phyloP scores from a whole-genome alignment of 2,113 vertebrate genomes.

The Grantiella picta region DNA sequence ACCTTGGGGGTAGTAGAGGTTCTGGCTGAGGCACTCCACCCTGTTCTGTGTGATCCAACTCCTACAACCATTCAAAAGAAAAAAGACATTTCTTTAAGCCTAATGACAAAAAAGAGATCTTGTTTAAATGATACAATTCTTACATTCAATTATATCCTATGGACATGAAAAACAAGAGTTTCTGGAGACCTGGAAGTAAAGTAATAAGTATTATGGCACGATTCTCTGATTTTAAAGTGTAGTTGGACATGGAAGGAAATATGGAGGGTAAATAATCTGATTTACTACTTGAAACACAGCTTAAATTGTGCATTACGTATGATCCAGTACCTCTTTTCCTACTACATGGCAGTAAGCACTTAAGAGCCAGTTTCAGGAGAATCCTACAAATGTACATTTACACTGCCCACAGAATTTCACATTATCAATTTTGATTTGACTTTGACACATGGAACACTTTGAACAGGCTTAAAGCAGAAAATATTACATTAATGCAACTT shows the following conservation, averaged over 20 bases:
- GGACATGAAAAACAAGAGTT: not conserved
- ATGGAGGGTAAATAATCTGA: not conserved
- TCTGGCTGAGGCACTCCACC: conserved; percentile 44
- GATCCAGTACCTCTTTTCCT: not conserved
- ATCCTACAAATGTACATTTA: not conserved
- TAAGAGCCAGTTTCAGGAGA: not conserved
- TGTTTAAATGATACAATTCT: not conserved
- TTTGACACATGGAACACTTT: not conserved
- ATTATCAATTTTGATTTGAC: not conserved
- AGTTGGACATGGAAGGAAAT: not conserved
- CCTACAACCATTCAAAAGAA: conserved; percentile 67
- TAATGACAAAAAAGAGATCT: not conserved
- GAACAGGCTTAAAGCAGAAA: not conserved
- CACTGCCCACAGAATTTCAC: not conserved
- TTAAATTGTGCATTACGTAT: not conserved
- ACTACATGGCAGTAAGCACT: not conserved
- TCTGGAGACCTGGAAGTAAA: not conserved
- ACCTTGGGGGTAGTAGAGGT: conserved; percentile 80
- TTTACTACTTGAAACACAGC: not conserved
- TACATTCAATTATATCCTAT: not conserved
- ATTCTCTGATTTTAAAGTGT: not conserved
- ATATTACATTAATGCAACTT: not conserved
- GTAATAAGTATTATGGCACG: not conserved
- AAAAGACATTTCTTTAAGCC: not conserved
- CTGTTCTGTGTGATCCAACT: conserved; percentile 46